Evolutionary conservation across 2,113 vertebrate genomes (phyloP).

Genomic region (Elephas maximus): DNA sequence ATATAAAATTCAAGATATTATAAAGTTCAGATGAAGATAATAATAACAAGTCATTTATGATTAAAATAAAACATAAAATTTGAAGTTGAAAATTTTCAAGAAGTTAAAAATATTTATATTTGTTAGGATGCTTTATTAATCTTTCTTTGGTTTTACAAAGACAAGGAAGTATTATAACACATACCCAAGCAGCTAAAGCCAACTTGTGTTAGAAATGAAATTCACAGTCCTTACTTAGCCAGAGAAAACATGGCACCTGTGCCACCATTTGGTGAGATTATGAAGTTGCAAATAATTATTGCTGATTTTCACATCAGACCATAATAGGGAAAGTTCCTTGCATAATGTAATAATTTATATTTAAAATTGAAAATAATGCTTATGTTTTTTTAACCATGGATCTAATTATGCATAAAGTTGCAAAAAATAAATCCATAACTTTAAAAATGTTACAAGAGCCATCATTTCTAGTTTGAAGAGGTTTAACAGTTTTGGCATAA

Average conservation of each 20-base stretch:
- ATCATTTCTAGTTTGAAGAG: background rate
- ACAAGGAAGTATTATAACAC: background rate
- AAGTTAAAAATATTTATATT: background rate
- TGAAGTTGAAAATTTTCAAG: background rate
- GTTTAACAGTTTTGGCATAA: background rate
- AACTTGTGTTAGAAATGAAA: background rate
- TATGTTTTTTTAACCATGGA: background rate
- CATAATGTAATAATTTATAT: background rate
- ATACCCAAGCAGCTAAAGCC: background rate
- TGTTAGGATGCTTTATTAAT: background rate
- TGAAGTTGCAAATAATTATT: constrained; percentile 73
- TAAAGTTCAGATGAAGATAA: constrained; percentile 2
- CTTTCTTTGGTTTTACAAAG: background rate
- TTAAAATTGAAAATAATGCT: background rate
- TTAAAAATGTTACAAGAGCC: background rate
- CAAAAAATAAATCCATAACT: background rate
- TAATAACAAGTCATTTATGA: background rate
- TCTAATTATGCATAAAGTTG: background rate
- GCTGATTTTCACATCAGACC: constrained; percentile 43
- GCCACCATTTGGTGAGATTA: constrained; percentile 78
- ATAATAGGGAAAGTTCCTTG: background rate
- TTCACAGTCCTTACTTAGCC: background rate
- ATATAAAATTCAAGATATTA: background rate
- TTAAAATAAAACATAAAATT: background rate
- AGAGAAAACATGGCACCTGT: constrained; percentile 55